Conservation (phyloP, 1,140 invertebrate species). For the Calliphora vicina region DNA sequence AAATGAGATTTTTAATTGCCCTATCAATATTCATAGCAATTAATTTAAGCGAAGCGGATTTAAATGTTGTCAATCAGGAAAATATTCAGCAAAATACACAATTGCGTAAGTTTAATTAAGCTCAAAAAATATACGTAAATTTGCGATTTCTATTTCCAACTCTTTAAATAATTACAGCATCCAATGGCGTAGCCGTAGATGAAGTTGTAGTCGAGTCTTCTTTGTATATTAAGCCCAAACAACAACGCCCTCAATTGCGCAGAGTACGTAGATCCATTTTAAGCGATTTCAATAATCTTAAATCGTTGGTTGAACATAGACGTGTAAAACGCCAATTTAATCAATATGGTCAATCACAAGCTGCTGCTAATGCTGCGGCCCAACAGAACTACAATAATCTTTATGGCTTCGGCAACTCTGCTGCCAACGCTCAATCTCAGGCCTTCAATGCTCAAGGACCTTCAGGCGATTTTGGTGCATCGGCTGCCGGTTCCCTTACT, state of each 20-base stretch:
- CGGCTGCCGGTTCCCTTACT: constrained; percentile 58
- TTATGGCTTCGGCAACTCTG: constrained; percentile 47
- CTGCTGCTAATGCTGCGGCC: constrained; percentile 52
- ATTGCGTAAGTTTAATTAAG: constrained; percentile 36
- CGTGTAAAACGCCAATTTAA: constrained; percentile 49
- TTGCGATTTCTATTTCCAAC: background rate
- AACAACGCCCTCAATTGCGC: constrained; percentile 39
- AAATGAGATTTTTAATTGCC: constrained; percentile 17
- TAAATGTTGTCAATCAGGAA: constrained; percentile 37
- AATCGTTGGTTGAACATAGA: constrained; percentile 45
- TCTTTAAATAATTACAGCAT: constrained; percentile 36
- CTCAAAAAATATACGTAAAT: background rate
- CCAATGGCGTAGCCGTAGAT: constrained; percentile 54
- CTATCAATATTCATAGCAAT: background rate
- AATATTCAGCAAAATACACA: constrained; percentile 24
- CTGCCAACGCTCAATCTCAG: constrained; percentile 53
- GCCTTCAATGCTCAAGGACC: constrained; percentile 54
- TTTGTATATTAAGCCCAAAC: constrained; percentile 59
- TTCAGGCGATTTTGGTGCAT: constrained; percentile 56
- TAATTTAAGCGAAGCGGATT: background rate
- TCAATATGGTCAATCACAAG: constrained; percentile 52
- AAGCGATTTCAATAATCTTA: background rate
- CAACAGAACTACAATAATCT: constrained; percentile 46
- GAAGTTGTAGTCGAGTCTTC: constrained; percentile 62
- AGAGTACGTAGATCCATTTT: constrained; percentile 38